Percentiles rank a stretch among this genome's conserved stretches.
Evolutionary conservation across 2,888 invertebrate species (phyloP).

Genomic region (Yponomeuta plumbellus): DNA sequence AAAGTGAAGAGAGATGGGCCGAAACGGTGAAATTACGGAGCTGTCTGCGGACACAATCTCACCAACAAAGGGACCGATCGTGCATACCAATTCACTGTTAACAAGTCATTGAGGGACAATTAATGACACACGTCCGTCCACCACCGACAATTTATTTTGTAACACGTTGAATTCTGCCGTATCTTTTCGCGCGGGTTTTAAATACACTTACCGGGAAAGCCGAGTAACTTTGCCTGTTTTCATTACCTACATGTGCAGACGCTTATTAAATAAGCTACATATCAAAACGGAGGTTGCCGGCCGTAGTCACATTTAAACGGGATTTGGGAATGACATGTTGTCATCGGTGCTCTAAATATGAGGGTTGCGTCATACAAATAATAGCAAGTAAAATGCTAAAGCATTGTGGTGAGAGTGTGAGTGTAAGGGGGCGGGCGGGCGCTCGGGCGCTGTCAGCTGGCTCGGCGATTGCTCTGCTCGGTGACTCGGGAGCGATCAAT

Average conservation of each 20-base stretch:
- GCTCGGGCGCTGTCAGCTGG: constrained; percentile 5
- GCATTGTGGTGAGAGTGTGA: not conserved
- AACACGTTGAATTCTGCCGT: not conserved
- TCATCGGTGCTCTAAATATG: constrained; percentile 5
- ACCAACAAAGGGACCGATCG: constrained; percentile 18
- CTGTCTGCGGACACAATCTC: constrained; percentile 37
- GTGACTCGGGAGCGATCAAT: not conserved
- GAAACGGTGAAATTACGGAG: constrained; percentile 36
- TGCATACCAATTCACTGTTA: constrained; percentile 28
- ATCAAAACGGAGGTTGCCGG: not conserved
- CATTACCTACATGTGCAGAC: not conserved
- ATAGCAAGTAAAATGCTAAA: not conserved
- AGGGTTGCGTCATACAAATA: not conserved
- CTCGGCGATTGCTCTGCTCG: not conserved
- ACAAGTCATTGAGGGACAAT: constrained; percentile 12
- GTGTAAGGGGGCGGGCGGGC: not conserved
- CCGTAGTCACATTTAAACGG: not conserved
- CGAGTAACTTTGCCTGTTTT: not conserved
- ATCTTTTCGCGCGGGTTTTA: not conserved
- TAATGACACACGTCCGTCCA: constrained; percentile 4
- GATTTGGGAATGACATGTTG: not conserved
- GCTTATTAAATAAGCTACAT: not conserved
- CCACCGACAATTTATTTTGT: constrained; percentile 8
- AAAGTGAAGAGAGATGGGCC: constrained; percentile 31
- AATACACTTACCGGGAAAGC: not conserved